phyloP scores from a whole-genome alignment of 2,888 invertebrate species.

The Scaptomyza reducta region DNA sequence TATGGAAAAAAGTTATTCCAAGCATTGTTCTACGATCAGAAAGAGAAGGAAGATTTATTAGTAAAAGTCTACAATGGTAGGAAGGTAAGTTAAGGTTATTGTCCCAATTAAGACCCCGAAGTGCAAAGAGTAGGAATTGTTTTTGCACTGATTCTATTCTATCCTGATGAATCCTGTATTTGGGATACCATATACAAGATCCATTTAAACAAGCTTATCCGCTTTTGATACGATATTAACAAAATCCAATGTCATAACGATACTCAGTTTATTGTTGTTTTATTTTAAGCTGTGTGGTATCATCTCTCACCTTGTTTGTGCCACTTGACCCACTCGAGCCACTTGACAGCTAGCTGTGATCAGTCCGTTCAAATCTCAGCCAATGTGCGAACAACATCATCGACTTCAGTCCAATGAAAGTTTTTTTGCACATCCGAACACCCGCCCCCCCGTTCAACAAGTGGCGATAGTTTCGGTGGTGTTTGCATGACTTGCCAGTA shows the following conservation, averaged over 20 bases:
- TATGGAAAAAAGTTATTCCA: too few species aligned
- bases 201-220: too few species aligned
- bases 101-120: too few species aligned
- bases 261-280: constrained; percentile 1
- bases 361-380: constrained; percentile 16
- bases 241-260: constrained; percentile 27
- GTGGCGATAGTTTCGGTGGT: constrained; percentile 13
- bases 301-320: constrained; percentile 26
- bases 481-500: constrained; percentile 66
- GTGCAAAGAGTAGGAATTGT: too few species aligned
- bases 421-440: constrained; percentile 37
- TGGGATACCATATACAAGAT: too few species aligned
- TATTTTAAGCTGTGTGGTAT: constrained; percentile 17
- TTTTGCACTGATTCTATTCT: too few species aligned
- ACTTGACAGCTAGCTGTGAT: constrained; percentile 55
- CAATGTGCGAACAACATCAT: constrained; percentile 72
- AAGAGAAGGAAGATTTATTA: too few species aligned
- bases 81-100: too few species aligned
- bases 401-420: constrained; percentile 68
- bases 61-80: too few species aligned
- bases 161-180: too few species aligned
- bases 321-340: constrained; percentile 49
- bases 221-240: background rate
- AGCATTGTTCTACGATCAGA: too few species aligned
- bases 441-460: background rate